Percentiles rank a stretch among this genome's conserved stretches.
Evolutionary conservation across 2,888 invertebrate species (phyloP).

Genomic region (Actias luna): DNA sequence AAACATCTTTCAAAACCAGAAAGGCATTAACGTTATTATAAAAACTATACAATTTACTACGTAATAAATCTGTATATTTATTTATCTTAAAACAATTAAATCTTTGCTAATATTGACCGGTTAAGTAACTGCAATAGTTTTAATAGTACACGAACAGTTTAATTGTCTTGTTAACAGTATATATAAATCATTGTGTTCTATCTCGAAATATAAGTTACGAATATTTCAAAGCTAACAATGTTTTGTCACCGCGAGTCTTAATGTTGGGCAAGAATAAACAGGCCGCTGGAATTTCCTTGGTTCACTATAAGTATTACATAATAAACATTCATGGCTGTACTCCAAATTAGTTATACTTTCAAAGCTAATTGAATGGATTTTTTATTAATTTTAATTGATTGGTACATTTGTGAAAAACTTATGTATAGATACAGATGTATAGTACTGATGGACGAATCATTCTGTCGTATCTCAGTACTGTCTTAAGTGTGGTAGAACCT

Average conservation of each 20-base stretch:
- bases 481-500: too few relatives aligned
- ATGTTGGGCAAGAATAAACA: conserved; percentile 1
- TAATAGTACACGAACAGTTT: not conserved
- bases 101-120: not conserved
- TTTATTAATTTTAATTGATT: not conserved
- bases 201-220: not conserved
- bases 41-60: not conserved
- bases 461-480: too few relatives aligned
- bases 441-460: not conserved
- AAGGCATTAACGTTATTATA: not conserved
- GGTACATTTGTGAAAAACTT: not conserved
- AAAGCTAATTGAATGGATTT: not conserved
- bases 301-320: not conserved
- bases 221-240: not conserved
- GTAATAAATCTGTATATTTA: not conserved
- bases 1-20: not conserved
- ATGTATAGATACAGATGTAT: not conserved
- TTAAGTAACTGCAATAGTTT: not conserved
- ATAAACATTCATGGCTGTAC: not conserved
- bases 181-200: conserved; percentile 18
- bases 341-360: not conserved
- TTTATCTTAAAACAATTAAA: not conserved
- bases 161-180: conserved; percentile 15
- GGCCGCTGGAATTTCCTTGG: not conserved
- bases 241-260: not conserved